Conservation (phyloP, 2,797 vertebrate genomes). For the Brachyrhaphis roseni region DNA sequence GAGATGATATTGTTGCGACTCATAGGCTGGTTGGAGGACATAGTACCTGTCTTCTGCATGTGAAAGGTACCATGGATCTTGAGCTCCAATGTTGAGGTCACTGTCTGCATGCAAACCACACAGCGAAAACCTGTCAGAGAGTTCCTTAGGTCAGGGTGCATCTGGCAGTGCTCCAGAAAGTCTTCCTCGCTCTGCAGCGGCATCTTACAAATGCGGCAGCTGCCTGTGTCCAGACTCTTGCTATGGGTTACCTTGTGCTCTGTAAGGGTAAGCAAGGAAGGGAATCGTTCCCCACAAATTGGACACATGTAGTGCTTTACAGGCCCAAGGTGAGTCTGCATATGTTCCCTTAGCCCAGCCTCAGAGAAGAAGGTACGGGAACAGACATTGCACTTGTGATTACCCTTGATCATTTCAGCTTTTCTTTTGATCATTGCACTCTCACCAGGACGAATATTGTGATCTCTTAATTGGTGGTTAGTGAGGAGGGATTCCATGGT, state of each 20-base stretch:
- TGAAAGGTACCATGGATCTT: conserved; percentile 99
- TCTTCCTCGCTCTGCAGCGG: conserved; percentile 97
- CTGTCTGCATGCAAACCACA: conserved; percentile 99
- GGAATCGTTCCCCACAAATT: conserved; percentile 98
- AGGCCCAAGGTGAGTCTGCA: conserved; percentile 98
- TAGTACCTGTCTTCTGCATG: conserved; percentile 97
- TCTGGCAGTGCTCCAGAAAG: conserved; percentile 99
- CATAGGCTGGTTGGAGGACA: conserved; percentile 80
- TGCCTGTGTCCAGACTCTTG: conserved; percentile 98
- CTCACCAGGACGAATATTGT: conserved; percentile 97
- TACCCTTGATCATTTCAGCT: conserved; percentile 98
- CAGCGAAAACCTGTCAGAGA: conserved; percentile 98
- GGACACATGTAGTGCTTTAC: conserved; percentile 99
- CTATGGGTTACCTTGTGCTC: conserved; percentile 99
- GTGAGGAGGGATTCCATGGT: conserved; percentile 97
- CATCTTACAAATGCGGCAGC: conserved; percentile 99
- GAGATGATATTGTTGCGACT: conserved; percentile 70
- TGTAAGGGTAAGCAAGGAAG: conserved; percentile 96
- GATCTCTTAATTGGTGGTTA: conserved; percentile 97
- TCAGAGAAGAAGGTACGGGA: conserved; percentile 99
- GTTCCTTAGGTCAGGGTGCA: conserved; percentile 98
- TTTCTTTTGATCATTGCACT: conserved; percentile 95
- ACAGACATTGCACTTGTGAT: conserved; percentile 98
- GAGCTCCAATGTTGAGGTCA: conserved; percentile 97
- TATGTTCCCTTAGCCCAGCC: conserved; percentile 95